Evolutionary conservation across 2,797 vertebrate genomes (phyloP), one percentile per base, ranked within the genome.

Genomic region (Leuciscus waleckii): DNA sequence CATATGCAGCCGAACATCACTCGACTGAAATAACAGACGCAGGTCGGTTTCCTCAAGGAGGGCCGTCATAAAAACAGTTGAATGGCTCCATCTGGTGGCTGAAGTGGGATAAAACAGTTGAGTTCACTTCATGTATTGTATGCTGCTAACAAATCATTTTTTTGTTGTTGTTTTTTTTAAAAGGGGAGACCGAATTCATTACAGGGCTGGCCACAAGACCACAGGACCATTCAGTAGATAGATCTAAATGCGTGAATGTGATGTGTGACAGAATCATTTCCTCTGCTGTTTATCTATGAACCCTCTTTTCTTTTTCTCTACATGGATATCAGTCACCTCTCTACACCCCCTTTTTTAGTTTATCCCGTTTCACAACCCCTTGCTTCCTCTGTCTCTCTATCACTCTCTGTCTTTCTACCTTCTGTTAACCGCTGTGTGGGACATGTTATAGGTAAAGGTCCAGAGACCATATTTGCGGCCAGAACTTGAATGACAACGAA

Each of bases 401-500:
- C 70, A 32, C 17, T 77, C 68, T 85, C 29, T 68, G 51, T 68
- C 26, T 81, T 49, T 85, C 83, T 93, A 90, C 90, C 21, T 41
- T 61, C 3, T 85, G 86, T 83, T 90, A 90, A 92, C 81, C 29
- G 58, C 84, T 94, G 91, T 96, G 95, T 97, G 96, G 94, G 93
- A 94, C 95, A 94, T 97, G 92, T 95, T 97, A 95, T 97, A 99
- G 98, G 98, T 97, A 99, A 99, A 97, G 98, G 98, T 94, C 98
- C 98, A 95, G 98, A 99, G 96, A 99, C 98, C 91, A 98, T 99
- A 96, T 99, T 98, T 97, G 97, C 98, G 89, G 98, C 93, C 97
- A 97, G 94, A 97, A 97, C 94, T 97, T 99, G 96, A 99, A 99
- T 97, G 98, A 99, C 95, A 99, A 99, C 91, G 97, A 99, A 91